These are phyloP conservation scores for Tetragnatha versicolor DNA, from an alignment of 1,140 invertebrate genomes.

Conservation along the genomic window DNA sequence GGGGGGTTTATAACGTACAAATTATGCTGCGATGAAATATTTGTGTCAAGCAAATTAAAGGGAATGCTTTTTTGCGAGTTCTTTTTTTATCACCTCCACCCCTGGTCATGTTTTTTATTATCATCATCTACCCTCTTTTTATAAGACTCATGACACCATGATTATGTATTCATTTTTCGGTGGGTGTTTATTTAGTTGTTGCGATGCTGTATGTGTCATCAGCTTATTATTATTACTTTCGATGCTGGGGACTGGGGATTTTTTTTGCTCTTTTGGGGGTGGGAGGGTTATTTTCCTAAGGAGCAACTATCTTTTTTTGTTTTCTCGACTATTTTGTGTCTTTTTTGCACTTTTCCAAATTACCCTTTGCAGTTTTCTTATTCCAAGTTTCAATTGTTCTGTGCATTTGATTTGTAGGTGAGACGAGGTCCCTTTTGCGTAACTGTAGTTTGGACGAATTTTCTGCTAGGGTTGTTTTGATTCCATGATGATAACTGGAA, in stretches of 20 bases:
- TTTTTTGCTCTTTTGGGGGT: not conserved
- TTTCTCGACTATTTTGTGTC: too few relatives aligned
- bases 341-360: too few relatives aligned
- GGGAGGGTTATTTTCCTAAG: too few relatives aligned
- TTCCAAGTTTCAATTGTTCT: too few relatives aligned
- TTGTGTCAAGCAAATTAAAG: conserved; percentile 53
- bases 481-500: too few relatives aligned
- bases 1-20: conserved; percentile 47
- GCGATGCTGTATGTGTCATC: conserved; percentile 12
- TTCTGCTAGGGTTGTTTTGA: too few relatives aligned
- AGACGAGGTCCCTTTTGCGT: too few relatives aligned
- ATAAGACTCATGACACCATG: conserved; percentile 18
- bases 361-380: too few relatives aligned
- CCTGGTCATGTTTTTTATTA: conserved; percentile 4
- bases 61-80: conserved; percentile 17
- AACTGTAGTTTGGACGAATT: too few relatives aligned
- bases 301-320: too few relatives aligned
- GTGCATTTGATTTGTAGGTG: too few relatives aligned
- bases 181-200: conserved; percentile 16
- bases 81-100: not conserved
- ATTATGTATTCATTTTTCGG: conserved; percentile 49
- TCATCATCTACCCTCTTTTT: not conserved
- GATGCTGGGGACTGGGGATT: not conserved
- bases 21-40: conserved; percentile 50
- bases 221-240: conserved; percentile 35